Percentiles rank a stretch among this genome's conserved stretches.
Evolutionary conservation across 2,113 vertebrate genomes (phyloP).

Genomic region (Ochotona princeps): DNA sequence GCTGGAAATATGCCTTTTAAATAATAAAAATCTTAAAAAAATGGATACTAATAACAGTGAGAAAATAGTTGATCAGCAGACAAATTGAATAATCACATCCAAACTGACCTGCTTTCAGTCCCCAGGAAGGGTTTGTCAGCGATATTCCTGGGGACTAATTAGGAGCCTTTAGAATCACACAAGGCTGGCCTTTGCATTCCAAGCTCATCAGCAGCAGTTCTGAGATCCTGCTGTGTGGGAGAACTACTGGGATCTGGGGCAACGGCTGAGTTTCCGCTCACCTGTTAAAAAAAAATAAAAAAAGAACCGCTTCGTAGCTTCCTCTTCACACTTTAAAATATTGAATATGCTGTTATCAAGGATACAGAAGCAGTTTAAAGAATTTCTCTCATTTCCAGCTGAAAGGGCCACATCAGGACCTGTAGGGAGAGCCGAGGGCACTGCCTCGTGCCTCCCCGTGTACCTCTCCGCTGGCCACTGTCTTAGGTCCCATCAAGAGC

Average conservation of each 20-base stretch:
- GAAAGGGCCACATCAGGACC: background rate
- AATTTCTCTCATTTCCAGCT: background rate
- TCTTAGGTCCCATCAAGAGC: background rate
- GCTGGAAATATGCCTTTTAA: no score
- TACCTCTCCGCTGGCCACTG: background rate
- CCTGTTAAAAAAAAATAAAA: background rate
- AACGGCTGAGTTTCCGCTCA: background rate
- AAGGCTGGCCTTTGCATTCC: background rate
- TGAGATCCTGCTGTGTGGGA: background rate
- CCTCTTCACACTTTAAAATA: background rate
- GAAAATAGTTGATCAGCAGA: rapidly evolving
- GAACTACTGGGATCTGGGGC: background rate
- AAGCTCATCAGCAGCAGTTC: background rate
- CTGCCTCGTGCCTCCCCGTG: background rate
- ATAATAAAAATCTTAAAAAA: no score
- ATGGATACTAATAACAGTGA: background rate
- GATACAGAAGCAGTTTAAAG: background rate
- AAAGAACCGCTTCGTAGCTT: background rate
- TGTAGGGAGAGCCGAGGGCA: no score
- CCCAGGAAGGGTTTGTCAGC: background rate
- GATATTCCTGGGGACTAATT: background rate
- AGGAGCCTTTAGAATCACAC: background rate
- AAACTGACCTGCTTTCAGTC: background rate
- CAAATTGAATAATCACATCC: background rate
- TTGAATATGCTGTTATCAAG: background rate